phyloP scores from a whole-genome alignment of 1,140 invertebrate species.

The Drosophila guanche region DNA sequence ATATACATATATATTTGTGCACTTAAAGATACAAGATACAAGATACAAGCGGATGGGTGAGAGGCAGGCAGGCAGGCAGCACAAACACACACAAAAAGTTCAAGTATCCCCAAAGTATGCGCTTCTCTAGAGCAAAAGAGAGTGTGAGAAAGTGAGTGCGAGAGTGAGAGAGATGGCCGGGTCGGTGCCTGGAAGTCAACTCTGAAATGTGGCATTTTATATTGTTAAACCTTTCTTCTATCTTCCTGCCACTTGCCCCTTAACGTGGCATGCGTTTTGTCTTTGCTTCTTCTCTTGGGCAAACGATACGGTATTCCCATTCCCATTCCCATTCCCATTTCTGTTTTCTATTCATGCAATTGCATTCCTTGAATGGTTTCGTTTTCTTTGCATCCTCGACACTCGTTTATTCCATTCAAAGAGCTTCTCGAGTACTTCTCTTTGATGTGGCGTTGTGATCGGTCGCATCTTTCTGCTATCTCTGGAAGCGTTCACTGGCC shows the following conservation, averaged over 20 bases:
- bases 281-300: background rate
- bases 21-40: constrained; percentile 26
- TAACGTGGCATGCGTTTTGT: background rate
- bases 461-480: too few species aligned
- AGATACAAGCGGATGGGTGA: background rate
- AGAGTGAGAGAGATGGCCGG: constrained; percentile 20
- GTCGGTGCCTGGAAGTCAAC: constrained; percentile 30
- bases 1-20: constrained; percentile 12
- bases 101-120: constrained; percentile 54
- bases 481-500: too few species aligned
- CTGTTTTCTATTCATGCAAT: constrained; percentile 11
- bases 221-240: constrained; percentile 35
- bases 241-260: too few species aligned
- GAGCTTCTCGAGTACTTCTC: too few species aligned
- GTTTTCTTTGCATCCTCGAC: constrained; percentile 21
- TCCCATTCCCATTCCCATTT: too few species aligned
- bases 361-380: constrained; percentile 37
- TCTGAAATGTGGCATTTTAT: constrained; percentile 53
- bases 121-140: constrained; percentile 17
- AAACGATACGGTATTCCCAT: too few species aligned
- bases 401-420: too few species aligned
- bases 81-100: constrained; percentile 54
- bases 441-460: too few species aligned
- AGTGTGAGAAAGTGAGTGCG: constrained; percentile 3
- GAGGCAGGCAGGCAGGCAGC: constrained; percentile 1